Base-by-base conservation (phyloP, 2,797 vertebrate genomes). In the Geotrypetes seraphini region DNA sequence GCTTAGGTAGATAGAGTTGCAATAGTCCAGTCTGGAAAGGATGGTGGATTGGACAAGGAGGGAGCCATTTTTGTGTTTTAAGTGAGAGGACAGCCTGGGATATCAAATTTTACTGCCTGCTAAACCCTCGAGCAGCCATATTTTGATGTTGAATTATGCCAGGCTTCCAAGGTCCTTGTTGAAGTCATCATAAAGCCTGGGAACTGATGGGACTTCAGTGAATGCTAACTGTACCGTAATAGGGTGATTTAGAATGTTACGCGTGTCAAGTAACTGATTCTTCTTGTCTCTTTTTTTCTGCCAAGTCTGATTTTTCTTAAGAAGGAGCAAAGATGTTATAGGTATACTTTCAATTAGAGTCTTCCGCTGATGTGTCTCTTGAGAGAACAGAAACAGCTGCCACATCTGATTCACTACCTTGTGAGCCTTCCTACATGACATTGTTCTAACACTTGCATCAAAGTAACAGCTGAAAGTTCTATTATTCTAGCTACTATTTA, bases 61-160 rank as follows among this genome's bases (percentile, higher is more conserved):
- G 22, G 19, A 11, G 12, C 12, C 15, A 22, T 32, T 13, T 31
- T 31, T 16, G 3, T 5, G 19, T 34, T 18, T 19, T 16, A n/a
- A n/a, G n/a, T n/a, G n/a, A n/a, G n/a, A n/a, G n/a, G n/a, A n/a
- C n/a, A n/a, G n/a, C n/a, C n/a, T n/a, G n/a, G n/a, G n/a, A n/a
- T n/a, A n/a, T n/a, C n/a, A n/a, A n/a, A n/a, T n/a, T n/a, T n/a
- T n/a, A n/a, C n/a, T n/a, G n/a, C n/a, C n/a, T n/a, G n/a, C n/a
- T n/a, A n/a, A n/a, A n/a, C n/a, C n/a, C n/a, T n/a, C n/a, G n/a
- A n/a, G n/a, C n/a, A n/a, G n/a, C n/a, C n/a, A n/a, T n/a, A n/a
- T n/a, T n/a, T n/a, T n/a, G n/a, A n/a, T n/a, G n/a, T n/a, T n/a
- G 31, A 48, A 30, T 25, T 33, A 53, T 27, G 26, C 33, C 36